These are phyloP conservation scores for Gobius niger DNA, from an alignment of 2,113 vertebrate genomes.

Conservation along the genomic window DNA sequence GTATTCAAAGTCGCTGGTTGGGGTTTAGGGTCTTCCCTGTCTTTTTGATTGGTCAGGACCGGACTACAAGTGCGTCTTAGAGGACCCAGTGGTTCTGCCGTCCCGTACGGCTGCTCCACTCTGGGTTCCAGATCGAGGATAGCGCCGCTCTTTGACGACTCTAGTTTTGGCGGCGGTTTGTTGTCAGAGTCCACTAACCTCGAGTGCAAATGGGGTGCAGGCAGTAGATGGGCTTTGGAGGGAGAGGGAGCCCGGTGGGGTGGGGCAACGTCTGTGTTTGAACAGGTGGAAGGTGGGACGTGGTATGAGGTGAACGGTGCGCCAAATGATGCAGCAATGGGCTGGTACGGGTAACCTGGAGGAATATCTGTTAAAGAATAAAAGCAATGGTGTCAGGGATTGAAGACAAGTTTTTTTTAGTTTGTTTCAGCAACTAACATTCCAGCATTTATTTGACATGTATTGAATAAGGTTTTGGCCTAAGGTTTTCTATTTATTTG, in stretches of 20 bases:
- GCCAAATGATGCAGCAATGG: slow-evolving; percentile 84
- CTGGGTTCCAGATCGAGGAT: slow-evolving; percentile 48
- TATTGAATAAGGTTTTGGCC: too few species aligned
- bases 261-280: slow-evolving; percentile 76
- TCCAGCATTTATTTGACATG: too few species aligned
- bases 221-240: slow-evolving; percentile 75
- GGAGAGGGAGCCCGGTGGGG: slow-evolving; percentile 66
- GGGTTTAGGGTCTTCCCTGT: slow-evolving; percentile 15
- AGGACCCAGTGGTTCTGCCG: slow-evolving; percentile 25
- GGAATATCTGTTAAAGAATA: slow-evolving; percentile 79
- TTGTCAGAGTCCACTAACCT: slow-evolving; percentile 76
- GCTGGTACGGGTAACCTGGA: slow-evolving; percentile 86
- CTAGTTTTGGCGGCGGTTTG: slow-evolving; percentile 77
- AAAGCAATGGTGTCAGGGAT: not conserved
- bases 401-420: not conserved
- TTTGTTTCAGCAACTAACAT: too few species aligned
- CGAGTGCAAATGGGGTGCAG: slow-evolving; percentile 58
- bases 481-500: too few species aligned
- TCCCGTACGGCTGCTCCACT: slow-evolving; percentile 24
- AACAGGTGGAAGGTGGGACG: slow-evolving; percentile 77
- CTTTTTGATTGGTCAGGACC: not conserved
- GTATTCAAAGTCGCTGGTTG: slow-evolving; percentile 25
- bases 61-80: slow-evolving; percentile 44
- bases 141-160: slow-evolving; percentile 30
- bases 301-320: slow-evolving; percentile 87